Evolutionary conservation across 2,888 invertebrate species (phyloP).

Genomic region (Agrochola lychnidis): DNA sequence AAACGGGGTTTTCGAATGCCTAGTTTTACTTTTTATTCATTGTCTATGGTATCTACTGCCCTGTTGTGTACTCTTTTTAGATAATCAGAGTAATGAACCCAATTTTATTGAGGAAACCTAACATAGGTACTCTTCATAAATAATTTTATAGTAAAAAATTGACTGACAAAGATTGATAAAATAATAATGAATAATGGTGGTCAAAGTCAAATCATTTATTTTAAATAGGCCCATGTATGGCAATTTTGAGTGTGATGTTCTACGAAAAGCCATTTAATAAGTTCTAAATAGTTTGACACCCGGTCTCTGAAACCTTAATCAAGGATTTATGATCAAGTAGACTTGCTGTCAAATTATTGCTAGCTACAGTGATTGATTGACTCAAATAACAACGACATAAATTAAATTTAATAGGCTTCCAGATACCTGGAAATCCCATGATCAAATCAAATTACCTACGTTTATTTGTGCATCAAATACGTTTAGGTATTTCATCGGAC

Average conservation of each 20-base stretch:
- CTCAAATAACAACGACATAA: neutral
- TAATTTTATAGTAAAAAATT: neutral
- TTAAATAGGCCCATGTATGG: too few relatives aligned
- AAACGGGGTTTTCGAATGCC: neutral
- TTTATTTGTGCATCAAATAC: neutral
- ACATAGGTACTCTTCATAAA: neutral
- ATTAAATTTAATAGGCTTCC: neutral
- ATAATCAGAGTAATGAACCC: neutral
- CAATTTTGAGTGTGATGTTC: too few relatives aligned
- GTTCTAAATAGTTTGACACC: too few relatives aligned
- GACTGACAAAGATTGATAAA: neutral
- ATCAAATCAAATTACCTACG: neutral
- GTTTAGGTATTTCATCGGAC: neutral
- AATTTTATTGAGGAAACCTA: neutral
- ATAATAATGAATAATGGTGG: neutral
- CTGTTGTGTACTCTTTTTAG: neutral
- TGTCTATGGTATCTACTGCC: neutral
- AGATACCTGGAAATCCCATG: neutral
- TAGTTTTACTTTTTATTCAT: neutral
- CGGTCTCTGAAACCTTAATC: neutral
- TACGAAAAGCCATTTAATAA: neutral
- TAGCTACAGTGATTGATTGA: constrained; percentile 29
- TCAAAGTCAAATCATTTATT: too few relatives aligned
- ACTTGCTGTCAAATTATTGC: constrained; percentile 21
- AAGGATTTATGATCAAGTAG: constrained; percentile 2